Conservation (phyloP, 2,888 invertebrate species). For the Cryptocheilus praepositus region DNA sequence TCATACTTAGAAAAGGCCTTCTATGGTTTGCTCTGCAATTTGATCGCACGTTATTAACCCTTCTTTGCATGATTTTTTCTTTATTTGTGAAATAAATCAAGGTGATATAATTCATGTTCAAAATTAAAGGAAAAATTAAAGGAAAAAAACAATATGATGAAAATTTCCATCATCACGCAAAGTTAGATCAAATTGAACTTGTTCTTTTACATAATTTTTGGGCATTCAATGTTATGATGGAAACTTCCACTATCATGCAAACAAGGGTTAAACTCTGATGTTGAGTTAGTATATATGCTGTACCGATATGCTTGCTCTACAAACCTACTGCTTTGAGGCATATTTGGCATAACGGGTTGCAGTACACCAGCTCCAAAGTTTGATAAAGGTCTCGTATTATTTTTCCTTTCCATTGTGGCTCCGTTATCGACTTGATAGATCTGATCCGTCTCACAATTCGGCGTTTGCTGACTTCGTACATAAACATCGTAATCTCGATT, state of each 20-base stretch:
- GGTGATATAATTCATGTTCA: too few relatives aligned
- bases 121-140: too few relatives aligned
- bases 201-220: too few relatives aligned
- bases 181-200: too few relatives aligned
- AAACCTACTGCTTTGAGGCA: slow-evolving; percentile 8
- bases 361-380: slow-evolving; percentile 23
- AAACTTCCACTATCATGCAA: too few relatives aligned
- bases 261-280: too few relatives aligned
- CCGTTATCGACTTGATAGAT: slow-evolving; percentile 25
- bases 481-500: slow-evolving; percentile 82
- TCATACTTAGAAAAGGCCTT: background rate
- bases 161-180: too few relatives aligned
- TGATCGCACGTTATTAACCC: background rate
- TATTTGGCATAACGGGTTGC: slow-evolving; percentile 18
- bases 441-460: slow-evolving; percentile 47
- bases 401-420: slow-evolving; percentile 4
- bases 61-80: too few relatives aligned
- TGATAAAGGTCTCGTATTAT: slow-evolving; percentile 17
- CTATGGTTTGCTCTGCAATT: slow-evolving; percentile 1
- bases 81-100: too few relatives aligned
- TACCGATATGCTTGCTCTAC: slow-evolving; percentile 7
- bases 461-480: slow-evolving; percentile 72
- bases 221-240: too few relatives aligned
- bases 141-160: too few relatives aligned
- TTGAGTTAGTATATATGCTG: slow-evolving; percentile 8